Conservation (phyloP, 2,797 vertebrate genomes). For the Eleutherodactylus coqui region DNA sequence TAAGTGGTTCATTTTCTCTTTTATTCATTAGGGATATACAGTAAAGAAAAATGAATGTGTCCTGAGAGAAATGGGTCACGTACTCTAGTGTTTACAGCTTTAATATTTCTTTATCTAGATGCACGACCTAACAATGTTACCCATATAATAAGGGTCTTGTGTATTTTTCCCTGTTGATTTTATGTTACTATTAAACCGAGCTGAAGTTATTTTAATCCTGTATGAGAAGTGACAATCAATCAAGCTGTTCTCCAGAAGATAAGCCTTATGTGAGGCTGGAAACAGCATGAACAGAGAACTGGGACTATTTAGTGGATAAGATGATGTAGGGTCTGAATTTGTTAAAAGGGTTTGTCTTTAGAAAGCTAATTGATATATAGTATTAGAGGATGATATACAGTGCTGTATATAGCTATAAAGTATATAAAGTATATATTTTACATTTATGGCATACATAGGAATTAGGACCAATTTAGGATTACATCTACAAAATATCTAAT, state of each 20-base stretch:
- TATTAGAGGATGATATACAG: neutral
- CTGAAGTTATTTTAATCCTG: conserved; percentile 17
- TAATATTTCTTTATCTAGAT: neutral
- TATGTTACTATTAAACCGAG: neutral
- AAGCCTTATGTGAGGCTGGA: neutral
- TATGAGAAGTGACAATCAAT: conserved; percentile 19
- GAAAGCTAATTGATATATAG: neutral
- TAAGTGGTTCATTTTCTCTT: neutral
- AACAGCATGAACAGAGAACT: neutral
- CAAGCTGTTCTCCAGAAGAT: conserved; percentile 9
- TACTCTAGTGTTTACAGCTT: neutral
- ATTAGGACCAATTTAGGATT: no score
- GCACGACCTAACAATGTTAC: neutral
- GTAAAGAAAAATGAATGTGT: neutral
- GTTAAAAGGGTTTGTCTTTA: neutral
- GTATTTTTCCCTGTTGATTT: neutral
- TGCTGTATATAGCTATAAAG: neutral
- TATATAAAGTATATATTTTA: no score
- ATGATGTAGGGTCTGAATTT: neutral
- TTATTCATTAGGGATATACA: neutral
- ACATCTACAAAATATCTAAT: no score
- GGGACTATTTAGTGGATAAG: neutral
- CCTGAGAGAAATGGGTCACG: neutral
- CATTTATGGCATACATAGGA: neutral
- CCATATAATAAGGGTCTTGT: neutral